These are phyloP conservation scores for Lepidochrysops patricia DNA, from an alignment of 2,888 invertebrate species.

Conservation along the genomic window DNA sequence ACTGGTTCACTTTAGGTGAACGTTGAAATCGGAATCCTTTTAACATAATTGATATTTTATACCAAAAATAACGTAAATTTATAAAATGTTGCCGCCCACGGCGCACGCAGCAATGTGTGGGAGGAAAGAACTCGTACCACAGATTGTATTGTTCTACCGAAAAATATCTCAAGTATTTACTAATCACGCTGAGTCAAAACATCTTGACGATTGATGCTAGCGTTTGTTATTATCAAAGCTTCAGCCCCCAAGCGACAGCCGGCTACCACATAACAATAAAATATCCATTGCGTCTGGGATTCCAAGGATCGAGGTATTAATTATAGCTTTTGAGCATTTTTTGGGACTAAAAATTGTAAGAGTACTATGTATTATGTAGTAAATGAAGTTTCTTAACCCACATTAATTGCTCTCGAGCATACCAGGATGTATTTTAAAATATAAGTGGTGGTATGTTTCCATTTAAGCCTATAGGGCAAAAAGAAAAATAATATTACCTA, in stretches of 20 bases:
- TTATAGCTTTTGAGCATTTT: too few relatives aligned
- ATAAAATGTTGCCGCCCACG: conserved; percentile 54
- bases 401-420: neutral
- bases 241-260: too few relatives aligned
- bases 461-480: neutral
- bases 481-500: neutral
- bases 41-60: conserved; percentile 32
- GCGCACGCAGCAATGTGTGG: conserved; percentile 16
- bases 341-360: too few relatives aligned
- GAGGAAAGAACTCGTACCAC: neutral
- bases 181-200: neutral
- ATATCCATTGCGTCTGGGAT: neutral
- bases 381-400: neutral
- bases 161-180: neutral
- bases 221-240: too few relatives aligned
- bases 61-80: conserved; percentile 60
- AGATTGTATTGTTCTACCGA: neutral
- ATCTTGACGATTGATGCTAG: too few relatives aligned
- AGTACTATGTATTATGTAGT: neutral
- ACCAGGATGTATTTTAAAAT: neutral
- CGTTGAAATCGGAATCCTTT: conserved; percentile 35
- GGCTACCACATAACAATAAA: too few relatives aligned
- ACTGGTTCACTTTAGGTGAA: too few relatives aligned
- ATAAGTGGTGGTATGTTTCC: neutral
- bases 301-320: too few relatives aligned